Evolutionary conservation across 2,888 invertebrate species (phyloP).

Genomic region (Sinopyrophorus schimmeli): DNA sequence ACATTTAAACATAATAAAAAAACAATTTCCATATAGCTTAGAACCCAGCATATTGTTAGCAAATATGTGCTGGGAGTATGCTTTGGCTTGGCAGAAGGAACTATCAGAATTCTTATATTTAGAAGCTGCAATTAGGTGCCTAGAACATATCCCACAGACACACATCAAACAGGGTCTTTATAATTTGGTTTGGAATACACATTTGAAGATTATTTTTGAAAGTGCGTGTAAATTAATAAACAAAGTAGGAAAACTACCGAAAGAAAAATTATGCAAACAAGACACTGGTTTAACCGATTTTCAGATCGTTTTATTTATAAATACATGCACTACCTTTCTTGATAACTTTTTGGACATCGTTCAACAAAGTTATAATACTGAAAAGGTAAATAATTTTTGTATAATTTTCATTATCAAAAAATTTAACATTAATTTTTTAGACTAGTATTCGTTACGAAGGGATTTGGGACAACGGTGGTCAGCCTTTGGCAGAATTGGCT

Average conservation of each 20-base stretch:
- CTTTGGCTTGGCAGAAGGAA: conserved; percentile 83
- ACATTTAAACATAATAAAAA: conserved; percentile 66
- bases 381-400: conserved; percentile 23
- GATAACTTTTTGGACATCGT: conserved; percentile 55
- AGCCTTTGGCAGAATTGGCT: conserved; percentile 75
- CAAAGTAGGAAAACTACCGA: conserved; percentile 82
- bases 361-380: conserved; percentile 46
- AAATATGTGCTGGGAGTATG: conserved; percentile 91
- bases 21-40: conserved; percentile 86
- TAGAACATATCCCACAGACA: conserved; percentile 67
- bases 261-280: conserved; percentile 80
- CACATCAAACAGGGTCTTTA: conserved; percentile 79
- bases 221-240: conserved; percentile 74
- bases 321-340: conserved; percentile 57
- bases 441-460: conserved; percentile 60
- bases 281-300: conserved; percentile 72
- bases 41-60: conserved; percentile 77
- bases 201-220: conserved; percentile 80
- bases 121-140: conserved; percentile 70
- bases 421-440: conserved; percentile 9
- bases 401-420: background rate
- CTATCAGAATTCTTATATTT: conserved; percentile 67
- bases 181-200: conserved; percentile 86
- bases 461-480: conserved; percentile 67
- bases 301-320: conserved; percentile 60